Evolutionary conservation across 1,140 invertebrate species (phyloP).

Genomic region (Diuraphis noxia): DNA sequence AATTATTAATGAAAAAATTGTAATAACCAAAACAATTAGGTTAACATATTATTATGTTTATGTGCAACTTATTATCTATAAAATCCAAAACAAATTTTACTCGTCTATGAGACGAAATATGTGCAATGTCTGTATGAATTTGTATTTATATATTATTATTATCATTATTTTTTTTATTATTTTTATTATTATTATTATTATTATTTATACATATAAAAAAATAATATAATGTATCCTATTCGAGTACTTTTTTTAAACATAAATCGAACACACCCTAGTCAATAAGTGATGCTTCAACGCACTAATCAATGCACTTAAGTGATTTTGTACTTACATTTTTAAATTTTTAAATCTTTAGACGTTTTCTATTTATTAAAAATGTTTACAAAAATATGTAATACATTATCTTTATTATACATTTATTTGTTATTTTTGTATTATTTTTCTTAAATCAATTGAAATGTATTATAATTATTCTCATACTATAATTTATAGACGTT

Average conservation of each 20-base stretch:
- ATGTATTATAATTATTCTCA: constrained; percentile 34
- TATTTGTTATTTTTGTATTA: constrained; percentile 47
- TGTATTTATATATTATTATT: constrained; percentile 44
- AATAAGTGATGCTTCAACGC: constrained; percentile 52
- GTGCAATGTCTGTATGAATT: constrained; percentile 48
- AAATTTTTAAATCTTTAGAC: constrained; percentile 31
- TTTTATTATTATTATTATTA: neutral
- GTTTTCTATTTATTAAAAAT: constrained; percentile 35
- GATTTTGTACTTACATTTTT: constrained; percentile 51
- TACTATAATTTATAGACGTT: constrained; percentile 24
- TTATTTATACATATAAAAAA: constrained; percentile 15
- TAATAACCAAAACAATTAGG: neutral
- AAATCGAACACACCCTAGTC: constrained; percentile 53
- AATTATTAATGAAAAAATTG: neutral
- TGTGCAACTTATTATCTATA: neutral
- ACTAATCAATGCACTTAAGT: constrained; percentile 49
- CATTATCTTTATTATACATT: constrained; percentile 33
- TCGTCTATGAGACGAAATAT: constrained; percentile 24
- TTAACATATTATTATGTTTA: neutral
- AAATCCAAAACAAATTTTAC: constrained; percentile 10
- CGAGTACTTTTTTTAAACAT: constrained; percentile 47
- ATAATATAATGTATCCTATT: constrained; percentile 27
- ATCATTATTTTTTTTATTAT: neutral
- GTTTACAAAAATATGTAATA: constrained; percentile 1
- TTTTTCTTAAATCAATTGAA: constrained; percentile 28